A percentile compares a stretch with the other conserved stretches of the same genome.
Evolutionary conservation across 92 coral and sea anemone species (phyloP).

Genomic region (Palythoa heliodiscus): DNA sequence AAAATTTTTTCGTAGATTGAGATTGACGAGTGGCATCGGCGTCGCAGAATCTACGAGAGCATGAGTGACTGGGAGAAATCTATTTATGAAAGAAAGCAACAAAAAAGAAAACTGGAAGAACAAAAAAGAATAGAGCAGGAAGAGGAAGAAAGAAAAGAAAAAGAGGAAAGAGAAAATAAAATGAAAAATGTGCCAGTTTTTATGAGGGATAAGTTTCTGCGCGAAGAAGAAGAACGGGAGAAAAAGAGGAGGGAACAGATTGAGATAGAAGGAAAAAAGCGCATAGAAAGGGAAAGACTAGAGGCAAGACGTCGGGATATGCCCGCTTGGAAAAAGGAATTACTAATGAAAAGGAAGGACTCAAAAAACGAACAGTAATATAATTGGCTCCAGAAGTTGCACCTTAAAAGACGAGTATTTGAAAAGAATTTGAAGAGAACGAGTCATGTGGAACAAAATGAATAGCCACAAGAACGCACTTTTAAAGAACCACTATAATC

Average conservation of each 20-base stretch:
- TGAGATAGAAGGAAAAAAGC: conserved; percentile 9
- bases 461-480: too few species aligned
- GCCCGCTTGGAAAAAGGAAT: conserved; percentile 27
- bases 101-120: conserved; percentile 26
- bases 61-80: conserved; percentile 35
- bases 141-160: conserved; percentile 23
- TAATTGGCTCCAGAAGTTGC: too few species aligned
- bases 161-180: conserved; percentile 4
- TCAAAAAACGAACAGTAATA: not conserved
- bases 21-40: conserved; percentile 30
- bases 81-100: not conserved
- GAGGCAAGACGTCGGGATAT: conserved; percentile 15
- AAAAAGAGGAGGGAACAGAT: not conserved
- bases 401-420: too few species aligned
- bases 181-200: conserved; percentile 9
- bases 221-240: conserved; percentile 1
- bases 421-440: too few species aligned
- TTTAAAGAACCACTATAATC: too few species aligned
- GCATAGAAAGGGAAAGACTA: conserved; percentile 9
- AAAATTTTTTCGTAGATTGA: not conserved
- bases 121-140: conserved; percentile 2
- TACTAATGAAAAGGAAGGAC: not conserved
- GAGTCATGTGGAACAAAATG: too few species aligned
- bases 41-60: conserved; percentile 17
- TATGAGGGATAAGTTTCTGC: not conserved